Evolutionary conservation across 2,797 vertebrate species (phyloP).

Genomic region (Pampus argenteus): DNA sequence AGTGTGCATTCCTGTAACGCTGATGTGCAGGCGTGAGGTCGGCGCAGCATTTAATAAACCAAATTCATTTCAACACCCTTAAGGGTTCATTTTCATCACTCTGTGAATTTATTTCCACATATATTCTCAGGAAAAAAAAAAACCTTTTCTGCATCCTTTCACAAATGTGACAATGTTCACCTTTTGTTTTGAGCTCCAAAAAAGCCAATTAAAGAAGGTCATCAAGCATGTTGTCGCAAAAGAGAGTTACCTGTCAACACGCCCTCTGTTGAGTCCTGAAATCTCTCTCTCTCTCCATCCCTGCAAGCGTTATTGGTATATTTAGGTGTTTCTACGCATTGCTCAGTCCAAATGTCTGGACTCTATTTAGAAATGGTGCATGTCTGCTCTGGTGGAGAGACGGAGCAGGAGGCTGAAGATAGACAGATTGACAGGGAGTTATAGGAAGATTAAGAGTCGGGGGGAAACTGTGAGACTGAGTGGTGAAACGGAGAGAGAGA

Average conservation of each 20-base stretch:
- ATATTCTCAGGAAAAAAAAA: background rate
- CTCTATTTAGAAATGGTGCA: conserved; percentile 75
- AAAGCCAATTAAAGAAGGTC: conserved; percentile 51
- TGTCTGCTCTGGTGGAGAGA: conserved; percentile 63
- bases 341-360: conserved; percentile 78
- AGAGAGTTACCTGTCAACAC: background rate
- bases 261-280: conserved; percentile 40
- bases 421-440: conserved; percentile 70
- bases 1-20: background rate
- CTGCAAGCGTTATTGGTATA: conserved; percentile 46
- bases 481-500: conserved; percentile 31
- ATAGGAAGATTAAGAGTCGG: conserved; percentile 60
- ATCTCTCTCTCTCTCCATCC: conserved; percentile 27
- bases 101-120: background rate
- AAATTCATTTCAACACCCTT: too few species aligned
- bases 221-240: conserved; percentile 15
- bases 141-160: background rate
- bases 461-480: conserved; percentile 26
- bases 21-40: too few species aligned
- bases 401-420: conserved; percentile 51
- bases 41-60: too few species aligned
- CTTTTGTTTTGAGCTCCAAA: conserved; percentile 28
- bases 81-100: too few species aligned
- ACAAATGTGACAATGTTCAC: background rate
- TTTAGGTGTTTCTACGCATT: conserved; percentile 67